phyloP scores from a whole-genome alignment of 2,113 vertebrate genomes.

The Pomatostomus ruficeps region DNA sequence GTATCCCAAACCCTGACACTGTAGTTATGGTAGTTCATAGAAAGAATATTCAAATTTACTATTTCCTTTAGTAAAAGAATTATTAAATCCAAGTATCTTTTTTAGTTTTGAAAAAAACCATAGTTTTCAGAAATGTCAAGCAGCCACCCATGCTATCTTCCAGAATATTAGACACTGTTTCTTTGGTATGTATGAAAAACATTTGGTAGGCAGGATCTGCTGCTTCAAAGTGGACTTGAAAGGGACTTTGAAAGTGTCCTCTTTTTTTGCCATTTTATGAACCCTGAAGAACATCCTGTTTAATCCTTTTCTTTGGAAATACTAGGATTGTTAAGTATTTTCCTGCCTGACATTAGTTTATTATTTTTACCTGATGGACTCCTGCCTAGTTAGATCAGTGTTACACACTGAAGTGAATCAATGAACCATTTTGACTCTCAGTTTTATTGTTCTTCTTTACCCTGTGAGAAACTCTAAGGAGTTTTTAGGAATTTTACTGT shows the following conservation, averaged over 20 bases:
- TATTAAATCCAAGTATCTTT: not conserved
- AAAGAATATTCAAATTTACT: not conserved
- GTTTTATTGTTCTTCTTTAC: not conserved
- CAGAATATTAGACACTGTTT: not conserved
- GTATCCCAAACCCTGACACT: no score
- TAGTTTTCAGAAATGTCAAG: not conserved
- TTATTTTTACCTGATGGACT: not conserved
- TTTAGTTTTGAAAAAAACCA: accelerated
- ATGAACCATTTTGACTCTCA: not conserved
- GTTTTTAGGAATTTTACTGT: not conserved
- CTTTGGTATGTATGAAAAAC: not conserved
- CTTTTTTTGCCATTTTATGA: not conserved
- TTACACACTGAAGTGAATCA: not conserved
- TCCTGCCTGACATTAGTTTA: not conserved
- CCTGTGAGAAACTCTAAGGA: not conserved
- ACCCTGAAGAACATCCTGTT: not conserved
- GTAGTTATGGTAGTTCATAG: not conserved
- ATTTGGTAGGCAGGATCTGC: not conserved
- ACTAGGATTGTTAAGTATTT: not conserved
- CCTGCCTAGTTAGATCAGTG: not conserved
- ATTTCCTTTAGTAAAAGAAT: not conserved
- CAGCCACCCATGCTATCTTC: not conserved
- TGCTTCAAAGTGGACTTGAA: not conserved
- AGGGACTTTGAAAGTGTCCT: accelerated
- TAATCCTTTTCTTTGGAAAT: not conserved